Evolutionary conservation across 1,140 invertebrate genomes (phyloP).

Genomic region (Heliconius hewitsoni): DNA sequence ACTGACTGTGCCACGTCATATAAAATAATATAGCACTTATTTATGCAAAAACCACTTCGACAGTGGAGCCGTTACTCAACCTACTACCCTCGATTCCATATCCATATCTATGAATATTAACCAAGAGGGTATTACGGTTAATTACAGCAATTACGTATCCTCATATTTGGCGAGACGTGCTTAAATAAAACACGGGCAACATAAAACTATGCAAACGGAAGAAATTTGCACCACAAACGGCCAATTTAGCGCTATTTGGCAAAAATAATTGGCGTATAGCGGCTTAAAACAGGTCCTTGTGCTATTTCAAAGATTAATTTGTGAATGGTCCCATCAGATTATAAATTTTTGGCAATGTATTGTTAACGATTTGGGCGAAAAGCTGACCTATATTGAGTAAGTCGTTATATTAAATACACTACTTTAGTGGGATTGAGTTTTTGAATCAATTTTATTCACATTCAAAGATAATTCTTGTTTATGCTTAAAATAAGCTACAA

Average conservation of each 20-base stretch:
- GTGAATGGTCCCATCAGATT: constrained; percentile 61
- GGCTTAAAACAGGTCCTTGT: constrained; percentile 59
- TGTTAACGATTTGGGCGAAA: constrained; percentile 36
- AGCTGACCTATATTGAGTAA: constrained; percentile 2
- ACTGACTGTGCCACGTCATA: not conserved
- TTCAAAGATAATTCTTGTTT: not conserved
- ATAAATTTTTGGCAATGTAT: constrained; percentile 64
- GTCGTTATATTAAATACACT: constrained; percentile 3
- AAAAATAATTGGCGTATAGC: constrained; percentile 72
- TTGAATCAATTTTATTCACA: constrained; percentile 1
- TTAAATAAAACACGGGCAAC: constrained; percentile 32
- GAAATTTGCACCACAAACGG: constrained; percentile 62
- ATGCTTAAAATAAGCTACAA: no score
- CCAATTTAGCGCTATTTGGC: constrained; percentile 75
- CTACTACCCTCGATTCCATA: not conserved
- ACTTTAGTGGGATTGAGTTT: not conserved
- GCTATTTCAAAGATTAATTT: constrained; percentile 67
- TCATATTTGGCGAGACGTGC: constrained; percentile 23
- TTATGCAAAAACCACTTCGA: not conserved
- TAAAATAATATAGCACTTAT: not conserved
- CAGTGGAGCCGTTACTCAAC: not conserved
- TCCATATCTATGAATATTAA: not conserved
- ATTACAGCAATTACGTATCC: constrained; percentile 16
- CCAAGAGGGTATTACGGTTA: not conserved
- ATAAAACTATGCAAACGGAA: constrained; percentile 58